Conservation (phyloP, 2,888 invertebrate genomes). For the Aproaerema taeniolella region DNA sequence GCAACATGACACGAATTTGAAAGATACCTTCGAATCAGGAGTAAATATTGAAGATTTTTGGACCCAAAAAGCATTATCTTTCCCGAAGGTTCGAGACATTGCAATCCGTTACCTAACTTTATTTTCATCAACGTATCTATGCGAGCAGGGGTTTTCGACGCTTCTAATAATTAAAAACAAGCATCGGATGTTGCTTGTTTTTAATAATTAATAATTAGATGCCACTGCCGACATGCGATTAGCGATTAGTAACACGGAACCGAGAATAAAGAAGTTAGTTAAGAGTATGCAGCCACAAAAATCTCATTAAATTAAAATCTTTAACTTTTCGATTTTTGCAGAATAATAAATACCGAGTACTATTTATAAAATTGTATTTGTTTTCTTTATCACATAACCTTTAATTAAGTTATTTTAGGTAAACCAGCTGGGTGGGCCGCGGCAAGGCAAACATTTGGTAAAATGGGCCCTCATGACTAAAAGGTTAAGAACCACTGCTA, state of each 20-base stretch:
- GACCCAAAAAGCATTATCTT: slow-evolving; percentile 13
- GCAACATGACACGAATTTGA: slow-evolving; percentile 22
- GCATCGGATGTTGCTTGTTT: no score
- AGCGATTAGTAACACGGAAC: slow-evolving; percentile 19
- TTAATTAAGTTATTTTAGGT: background rate
- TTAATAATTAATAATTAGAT: slow-evolving; percentile 20
- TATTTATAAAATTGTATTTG: background rate
- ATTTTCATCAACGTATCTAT: slow-evolving; percentile 21
- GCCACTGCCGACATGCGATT: slow-evolving; percentile 18
- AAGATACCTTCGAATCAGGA: slow-evolving; percentile 21
- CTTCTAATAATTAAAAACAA: slow-evolving; percentile 23
- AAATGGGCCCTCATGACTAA: background rate
- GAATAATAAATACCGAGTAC: background rate
- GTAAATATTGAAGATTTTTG: slow-evolving; percentile 20
- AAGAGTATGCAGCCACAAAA: slow-evolving; percentile 20
- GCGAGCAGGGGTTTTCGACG: slow-evolving; percentile 22
- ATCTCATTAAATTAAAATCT: slow-evolving; percentile 24
- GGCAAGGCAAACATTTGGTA: slow-evolving; percentile 1
- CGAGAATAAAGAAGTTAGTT: slow-evolving; percentile 17
- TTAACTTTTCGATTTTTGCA: background rate
- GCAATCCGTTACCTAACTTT: slow-evolving; percentile 16
- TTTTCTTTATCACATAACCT: background rate
- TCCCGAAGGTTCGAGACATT: slow-evolving; percentile 7
- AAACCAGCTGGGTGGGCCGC: background rate
- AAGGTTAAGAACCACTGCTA: slow-evolving; percentile 3